A percentile compares a stretch with the other conserved stretches of the same genome.
These are phyloP conservation scores for Ceratosolen fusciceps DNA, from an alignment of 1,140 invertebrate species.

Conservation along the genomic window DNA sequence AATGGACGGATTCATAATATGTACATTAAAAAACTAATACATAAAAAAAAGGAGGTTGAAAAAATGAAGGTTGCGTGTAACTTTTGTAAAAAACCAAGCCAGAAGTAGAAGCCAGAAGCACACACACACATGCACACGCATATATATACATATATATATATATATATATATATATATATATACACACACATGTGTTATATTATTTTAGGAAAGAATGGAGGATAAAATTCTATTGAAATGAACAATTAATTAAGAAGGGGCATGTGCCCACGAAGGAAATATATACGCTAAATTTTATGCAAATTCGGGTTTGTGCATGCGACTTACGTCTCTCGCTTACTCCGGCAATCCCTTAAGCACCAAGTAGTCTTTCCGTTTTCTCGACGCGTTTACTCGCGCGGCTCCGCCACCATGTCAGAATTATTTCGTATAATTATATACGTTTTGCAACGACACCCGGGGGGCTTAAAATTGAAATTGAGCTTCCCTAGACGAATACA, in stretches of 20 bases:
- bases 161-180: no score
- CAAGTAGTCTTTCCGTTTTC: constrained; percentile 31
- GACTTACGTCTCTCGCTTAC: constrained; percentile 17
- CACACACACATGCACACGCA: no score
- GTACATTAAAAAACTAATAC: no score
- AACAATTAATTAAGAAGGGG: constrained; percentile 44
- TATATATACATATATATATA: no score
- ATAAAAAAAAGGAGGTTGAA: no score
- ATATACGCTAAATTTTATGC: constrained; percentile 43
- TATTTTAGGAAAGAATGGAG: no score
- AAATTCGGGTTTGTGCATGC: constrained; percentile 24
- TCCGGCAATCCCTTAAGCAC: constrained; percentile 35
- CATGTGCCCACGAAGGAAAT: constrained; percentile 30
- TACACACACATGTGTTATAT: no score
- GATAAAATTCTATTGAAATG: constrained; percentile 27
- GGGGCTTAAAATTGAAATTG: constrained; percentile 72
- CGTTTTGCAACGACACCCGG: constrained; percentile 71
- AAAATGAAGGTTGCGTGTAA: no score
- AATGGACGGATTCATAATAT: no score
- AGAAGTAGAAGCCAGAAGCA: no score
- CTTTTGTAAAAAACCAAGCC: no score
- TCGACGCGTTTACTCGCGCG: constrained; percentile 20
- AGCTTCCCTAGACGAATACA: constrained; percentile 66
- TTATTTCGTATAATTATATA: constrained; percentile 73
- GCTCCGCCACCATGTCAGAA: constrained; percentile 63